Evolutionary conservation across 1,140 invertebrate genomes (phyloP).

Genomic region (Gonatopus flavifemur): DNA sequence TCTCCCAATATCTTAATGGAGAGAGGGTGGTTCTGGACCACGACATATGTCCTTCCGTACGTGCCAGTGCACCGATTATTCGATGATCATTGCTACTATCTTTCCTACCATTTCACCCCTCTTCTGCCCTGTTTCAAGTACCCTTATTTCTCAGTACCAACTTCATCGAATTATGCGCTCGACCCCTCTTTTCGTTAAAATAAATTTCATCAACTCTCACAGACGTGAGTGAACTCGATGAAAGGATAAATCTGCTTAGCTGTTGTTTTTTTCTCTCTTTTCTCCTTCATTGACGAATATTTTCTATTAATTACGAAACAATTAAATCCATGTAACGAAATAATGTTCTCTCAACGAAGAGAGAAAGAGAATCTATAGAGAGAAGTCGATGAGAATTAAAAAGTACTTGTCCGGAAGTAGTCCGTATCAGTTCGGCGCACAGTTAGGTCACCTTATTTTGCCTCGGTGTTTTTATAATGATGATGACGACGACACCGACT

Average conservation of each 20-base stretch:
- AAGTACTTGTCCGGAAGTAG: slow-evolving; percentile 29
- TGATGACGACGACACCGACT: too few relatives aligned
- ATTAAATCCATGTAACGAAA: too few relatives aligned
- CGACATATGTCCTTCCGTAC: slow-evolving; percentile 50
- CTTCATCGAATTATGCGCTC: slow-evolving; percentile 2
- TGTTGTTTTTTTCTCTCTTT: too few relatives aligned
- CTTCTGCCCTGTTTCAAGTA: too few relatives aligned
- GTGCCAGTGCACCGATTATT: slow-evolving; percentile 48
- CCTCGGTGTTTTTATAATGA: slow-evolving; percentile 22
- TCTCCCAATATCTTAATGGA: slow-evolving; percentile 52
- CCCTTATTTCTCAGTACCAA: neutral
- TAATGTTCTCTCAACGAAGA: slow-evolving; percentile 9
- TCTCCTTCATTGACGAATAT: neutral
- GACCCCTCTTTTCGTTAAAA: too few relatives aligned
- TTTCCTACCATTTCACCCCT: too few relatives aligned
- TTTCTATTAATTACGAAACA: too few relatives aligned
- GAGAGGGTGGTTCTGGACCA: slow-evolving; percentile 38
- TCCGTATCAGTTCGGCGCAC: slow-evolving; percentile 30
- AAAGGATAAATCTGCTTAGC: too few relatives aligned
- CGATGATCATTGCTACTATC: slow-evolving; percentile 38
- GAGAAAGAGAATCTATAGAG: neutral
- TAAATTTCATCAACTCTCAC: too few relatives aligned
- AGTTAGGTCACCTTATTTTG: slow-evolving; percentile 40
- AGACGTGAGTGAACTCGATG: too few relatives aligned
- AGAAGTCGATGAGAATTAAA: slow-evolving; percentile 20